Conservation (phyloP, 53 echinoderm and acorn worm species). For the Actinopyga echinites region DNA sequence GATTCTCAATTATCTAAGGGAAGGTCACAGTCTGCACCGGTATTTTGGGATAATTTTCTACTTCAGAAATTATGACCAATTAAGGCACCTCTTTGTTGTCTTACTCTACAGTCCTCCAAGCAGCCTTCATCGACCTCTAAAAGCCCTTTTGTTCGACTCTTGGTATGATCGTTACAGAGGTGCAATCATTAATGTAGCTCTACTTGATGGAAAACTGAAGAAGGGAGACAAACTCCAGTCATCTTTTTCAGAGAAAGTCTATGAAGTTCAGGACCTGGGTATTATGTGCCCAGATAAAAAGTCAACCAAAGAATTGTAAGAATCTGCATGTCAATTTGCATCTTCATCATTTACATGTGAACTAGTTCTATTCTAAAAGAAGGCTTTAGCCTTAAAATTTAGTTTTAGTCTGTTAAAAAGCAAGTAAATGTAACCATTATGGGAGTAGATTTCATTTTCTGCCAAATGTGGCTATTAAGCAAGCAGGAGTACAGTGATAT, state of each 20-base stretch:
- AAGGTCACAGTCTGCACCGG: too few relatives aligned
- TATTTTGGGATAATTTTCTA: too few relatives aligned
- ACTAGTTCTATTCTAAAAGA: too few relatives aligned
- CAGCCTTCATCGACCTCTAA: conserved; percentile 53
- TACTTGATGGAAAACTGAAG: conserved; percentile 72
- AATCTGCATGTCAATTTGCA: not conserved
- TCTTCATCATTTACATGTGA: too few relatives aligned
- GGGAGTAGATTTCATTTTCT: too few relatives aligned
- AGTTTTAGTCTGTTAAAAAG: too few relatives aligned
- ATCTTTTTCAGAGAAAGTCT: conserved; percentile 73
- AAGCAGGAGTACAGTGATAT: too few relatives aligned
- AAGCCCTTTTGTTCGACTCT: conserved; percentile 87
- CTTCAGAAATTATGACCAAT: too few relatives aligned
- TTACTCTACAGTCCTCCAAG: conserved; percentile 61
- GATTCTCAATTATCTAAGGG: too few relatives aligned
- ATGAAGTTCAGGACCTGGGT: conserved; percentile 85
- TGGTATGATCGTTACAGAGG: conserved; percentile 86
- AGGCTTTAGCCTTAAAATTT: too few relatives aligned
- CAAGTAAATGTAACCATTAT: too few relatives aligned
- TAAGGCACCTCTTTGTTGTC: not conserved
- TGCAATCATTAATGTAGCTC: conserved; percentile 80
- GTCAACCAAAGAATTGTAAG: conserved; percentile 57
- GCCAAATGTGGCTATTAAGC: too few relatives aligned
- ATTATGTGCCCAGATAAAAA: conserved; percentile 86
- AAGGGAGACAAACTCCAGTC: conserved; percentile 86